Percentiles rank a stretch among this genome's conserved stretches.
phyloP scores from a whole-genome alignment of 2,797 vertebrate genomes.

The Pantherophis alleghaniensis region DNA sequence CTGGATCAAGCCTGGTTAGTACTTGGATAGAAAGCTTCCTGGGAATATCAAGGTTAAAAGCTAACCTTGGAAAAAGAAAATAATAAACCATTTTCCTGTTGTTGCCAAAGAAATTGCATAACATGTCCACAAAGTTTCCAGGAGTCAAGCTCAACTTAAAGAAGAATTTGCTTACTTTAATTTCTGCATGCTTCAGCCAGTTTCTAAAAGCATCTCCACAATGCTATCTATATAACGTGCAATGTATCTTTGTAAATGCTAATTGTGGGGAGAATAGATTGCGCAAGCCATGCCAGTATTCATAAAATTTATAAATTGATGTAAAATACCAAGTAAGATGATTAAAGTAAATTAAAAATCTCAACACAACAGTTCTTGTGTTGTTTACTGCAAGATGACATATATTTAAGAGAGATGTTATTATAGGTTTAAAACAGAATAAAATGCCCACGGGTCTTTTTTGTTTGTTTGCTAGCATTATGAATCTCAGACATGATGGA shows the following conservation, averaged over 20 bases:
- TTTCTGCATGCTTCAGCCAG: neutral
- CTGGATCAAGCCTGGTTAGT: neutral
- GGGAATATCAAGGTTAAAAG: neutral
- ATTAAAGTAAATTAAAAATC: conserved; percentile 38
- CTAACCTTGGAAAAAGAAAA: neutral
- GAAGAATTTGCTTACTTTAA: neutral
- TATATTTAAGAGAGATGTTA: neutral
- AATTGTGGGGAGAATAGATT: conserved; percentile 15
- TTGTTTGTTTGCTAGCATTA: neutral
- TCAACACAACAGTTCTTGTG: neutral
- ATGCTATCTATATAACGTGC: neutral
- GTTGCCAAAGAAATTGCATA: neutral
- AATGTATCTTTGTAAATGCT: conserved; percentile 30
- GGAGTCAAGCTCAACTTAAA: neutral
- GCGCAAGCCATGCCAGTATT: conserved; percentile 10
- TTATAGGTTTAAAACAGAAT: conserved; percentile 30
- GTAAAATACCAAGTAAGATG: conserved; percentile 1
- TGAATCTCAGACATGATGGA: conserved; percentile 25
- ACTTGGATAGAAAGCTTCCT: neutral
- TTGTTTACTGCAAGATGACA: conserved; percentile 17
- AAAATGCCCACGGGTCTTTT: neutral
- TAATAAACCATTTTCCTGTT: neutral
- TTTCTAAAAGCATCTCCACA: neutral
- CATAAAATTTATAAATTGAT: conserved; percentile 9
- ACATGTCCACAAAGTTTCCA: neutral